Percentiles rank a stretch among this genome's conserved stretches.
phyloP scores from a whole-genome alignment of 2,113 vertebrate genomes.

The Bufo gargarizans region DNA sequence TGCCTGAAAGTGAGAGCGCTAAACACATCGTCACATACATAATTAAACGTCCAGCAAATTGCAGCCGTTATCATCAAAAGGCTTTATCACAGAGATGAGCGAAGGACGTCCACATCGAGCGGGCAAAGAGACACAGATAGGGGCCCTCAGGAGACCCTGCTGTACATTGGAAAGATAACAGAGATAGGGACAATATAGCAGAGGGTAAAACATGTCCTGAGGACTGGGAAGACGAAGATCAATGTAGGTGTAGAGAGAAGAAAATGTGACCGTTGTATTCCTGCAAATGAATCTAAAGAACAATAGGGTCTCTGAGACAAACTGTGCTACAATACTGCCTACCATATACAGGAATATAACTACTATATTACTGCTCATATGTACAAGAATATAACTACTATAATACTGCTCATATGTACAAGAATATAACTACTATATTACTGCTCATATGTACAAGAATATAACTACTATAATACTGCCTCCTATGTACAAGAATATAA shows the following conservation, averaged over 20 bases:
- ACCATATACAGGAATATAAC: not conserved
- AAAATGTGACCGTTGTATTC: not conserved
- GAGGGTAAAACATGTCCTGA: not conserved
- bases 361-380: not conserved
- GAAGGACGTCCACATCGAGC: not conserved
- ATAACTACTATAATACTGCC: constrained; percentile 17
- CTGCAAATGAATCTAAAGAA: not conserved
- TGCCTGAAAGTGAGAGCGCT: constrained; percentile 29
- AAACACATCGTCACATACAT: constrained; percentile 37
- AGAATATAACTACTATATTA: constrained; percentile 18
- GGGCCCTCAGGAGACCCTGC: not conserved
- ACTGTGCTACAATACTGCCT: not conserved
- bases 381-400: not conserved
- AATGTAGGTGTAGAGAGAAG: not conserved
- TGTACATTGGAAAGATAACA: constrained; percentile 5
- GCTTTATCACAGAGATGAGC: not conserved
- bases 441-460: not conserved
- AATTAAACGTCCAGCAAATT: constrained; percentile 30
- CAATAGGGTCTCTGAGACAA: too few relatives aligned
- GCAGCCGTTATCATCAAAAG: not conserved
- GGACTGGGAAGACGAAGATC: constrained; percentile 12
- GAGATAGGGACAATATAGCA: not conserved
- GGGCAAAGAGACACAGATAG: not conserved
- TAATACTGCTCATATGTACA: constrained; percentile 4
- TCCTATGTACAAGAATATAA: constrained; percentile 6